These are phyloP conservation scores for Hylomyscus alleni DNA, from an alignment of 2,797 vertebrate genomes.

Conservation along the genomic window DNA sequence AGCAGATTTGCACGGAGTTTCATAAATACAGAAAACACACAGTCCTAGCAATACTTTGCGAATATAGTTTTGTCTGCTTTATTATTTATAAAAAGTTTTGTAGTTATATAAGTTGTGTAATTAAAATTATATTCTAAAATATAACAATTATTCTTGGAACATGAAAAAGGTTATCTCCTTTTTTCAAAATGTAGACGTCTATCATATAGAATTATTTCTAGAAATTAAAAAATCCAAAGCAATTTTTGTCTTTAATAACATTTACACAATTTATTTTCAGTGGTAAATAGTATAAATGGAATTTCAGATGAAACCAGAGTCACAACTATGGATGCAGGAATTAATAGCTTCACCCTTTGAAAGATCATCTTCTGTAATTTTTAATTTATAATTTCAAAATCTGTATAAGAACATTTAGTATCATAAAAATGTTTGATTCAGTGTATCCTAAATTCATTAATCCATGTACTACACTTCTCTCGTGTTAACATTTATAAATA, in stretches of 20 bases:
- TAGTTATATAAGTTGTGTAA: not conserved
- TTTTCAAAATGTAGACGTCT: not conserved
- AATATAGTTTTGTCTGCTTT: conserved; percentile 22
- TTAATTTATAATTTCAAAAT: not conserved
- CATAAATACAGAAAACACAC: conserved; percentile 23
- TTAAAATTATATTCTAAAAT: conserved; percentile 63
- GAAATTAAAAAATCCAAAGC: conserved; percentile 4
- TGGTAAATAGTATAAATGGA: conserved; percentile 31
- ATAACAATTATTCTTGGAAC: conserved; percentile 16
- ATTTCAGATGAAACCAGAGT: not conserved
- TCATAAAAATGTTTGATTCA: not conserved
- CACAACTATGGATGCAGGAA: not conserved
- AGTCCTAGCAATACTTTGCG: not conserved
- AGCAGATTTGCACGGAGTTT: conserved; percentile 55
- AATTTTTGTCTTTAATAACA: conserved; percentile 60
- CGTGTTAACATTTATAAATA: not conserved
- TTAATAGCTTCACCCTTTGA: not conserved
- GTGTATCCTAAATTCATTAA: not conserved
- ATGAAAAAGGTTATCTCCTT: conserved; percentile 39
- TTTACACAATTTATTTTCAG: conserved; percentile 47
- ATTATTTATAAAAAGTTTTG: conserved; percentile 28
- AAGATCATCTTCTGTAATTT: not conserved
- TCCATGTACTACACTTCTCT: not conserved
- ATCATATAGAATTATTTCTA: not conserved
- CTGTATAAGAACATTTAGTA: not conserved